A percentile compares a stretch with the other conserved stretches of the same genome.
phyloP scores from a whole-genome alignment of 30 jellyfish, hydroid and myxozoan genomes.

The Hydractinia echinata region DNA sequence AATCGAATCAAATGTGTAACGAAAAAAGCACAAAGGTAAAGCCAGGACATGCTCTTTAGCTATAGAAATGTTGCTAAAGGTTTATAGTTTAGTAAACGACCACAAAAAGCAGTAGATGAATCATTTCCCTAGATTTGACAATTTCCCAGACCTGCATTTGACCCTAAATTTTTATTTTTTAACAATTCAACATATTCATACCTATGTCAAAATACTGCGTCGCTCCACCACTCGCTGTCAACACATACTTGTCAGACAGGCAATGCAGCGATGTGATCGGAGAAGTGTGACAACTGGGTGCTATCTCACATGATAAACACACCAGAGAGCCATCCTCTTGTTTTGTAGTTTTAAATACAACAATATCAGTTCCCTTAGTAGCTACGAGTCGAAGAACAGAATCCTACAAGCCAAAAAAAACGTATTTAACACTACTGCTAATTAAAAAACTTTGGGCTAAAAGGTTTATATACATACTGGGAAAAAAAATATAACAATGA shows the following conservation, averaged over 20 bases:
- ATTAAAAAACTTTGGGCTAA: too few species aligned
- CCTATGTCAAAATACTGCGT: constrained; percentile 39
- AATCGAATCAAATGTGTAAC: too few species aligned
- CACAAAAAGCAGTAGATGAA: too few species aligned
- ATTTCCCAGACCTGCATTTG: too few species aligned
- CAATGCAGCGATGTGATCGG: constrained; percentile 25
- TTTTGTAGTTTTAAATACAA: not conserved
- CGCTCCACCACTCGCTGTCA: constrained; percentile 28
- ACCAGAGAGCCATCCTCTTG: not conserved
- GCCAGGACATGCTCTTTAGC: too few species aligned
- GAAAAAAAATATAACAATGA: not conserved
- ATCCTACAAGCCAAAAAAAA: not conserved
- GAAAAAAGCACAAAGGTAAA: too few species aligned
- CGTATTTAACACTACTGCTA: not conserved
- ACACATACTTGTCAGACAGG: constrained; percentile 5
- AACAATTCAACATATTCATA: not conserved
- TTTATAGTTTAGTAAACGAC: too few species aligned
- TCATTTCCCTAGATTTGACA: too few species aligned
- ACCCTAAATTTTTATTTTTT: too few species aligned
- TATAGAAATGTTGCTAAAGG: too few species aligned
- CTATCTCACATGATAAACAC: constrained; percentile 17
- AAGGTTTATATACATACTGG: too few species aligned
- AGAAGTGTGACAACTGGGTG: constrained; percentile 33
- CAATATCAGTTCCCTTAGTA: constrained; percentile 15
- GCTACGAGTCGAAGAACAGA: constrained; percentile 17